phyloP scores from a whole-genome alignment of 30 jellyfish, hydroid and myxozoan species.

The Pseudorhiza aurosa region DNA sequence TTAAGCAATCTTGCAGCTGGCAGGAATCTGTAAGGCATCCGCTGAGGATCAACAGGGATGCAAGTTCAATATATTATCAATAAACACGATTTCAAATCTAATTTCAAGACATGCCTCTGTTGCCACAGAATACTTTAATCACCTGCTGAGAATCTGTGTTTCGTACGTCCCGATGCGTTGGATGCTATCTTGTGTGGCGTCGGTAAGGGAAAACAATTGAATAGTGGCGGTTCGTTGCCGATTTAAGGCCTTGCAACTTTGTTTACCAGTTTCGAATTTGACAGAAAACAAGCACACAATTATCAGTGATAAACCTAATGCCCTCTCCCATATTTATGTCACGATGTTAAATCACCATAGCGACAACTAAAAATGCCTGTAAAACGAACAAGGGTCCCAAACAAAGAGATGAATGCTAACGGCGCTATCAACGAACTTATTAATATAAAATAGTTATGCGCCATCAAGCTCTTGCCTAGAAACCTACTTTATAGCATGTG shows the following conservation, averaged over 20 bases:
- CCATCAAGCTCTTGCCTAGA: constrained; percentile 49
- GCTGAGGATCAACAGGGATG: too few relatives aligned
- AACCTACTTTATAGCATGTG: constrained; percentile 49
- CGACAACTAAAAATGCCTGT: constrained; percentile 50
- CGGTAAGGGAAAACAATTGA: neutral
- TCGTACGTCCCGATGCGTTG: too few relatives aligned
- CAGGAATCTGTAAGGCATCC: too few relatives aligned
- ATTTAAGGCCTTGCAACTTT: neutral
- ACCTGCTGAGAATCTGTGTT: too few relatives aligned
- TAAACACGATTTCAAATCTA: too few relatives aligned
- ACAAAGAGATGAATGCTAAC: constrained; percentile 37
- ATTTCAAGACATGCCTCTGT: too few relatives aligned
- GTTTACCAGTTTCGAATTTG: neutral
- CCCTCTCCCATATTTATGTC: constrained; percentile 23
- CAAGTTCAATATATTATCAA: too few relatives aligned
- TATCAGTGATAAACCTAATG: neutral
- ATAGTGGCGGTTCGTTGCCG: neutral
- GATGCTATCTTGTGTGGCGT: too few relatives aligned
- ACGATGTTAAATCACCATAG: constrained; percentile 20
- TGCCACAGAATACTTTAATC: too few relatives aligned
- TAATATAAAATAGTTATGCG: constrained; percentile 58
- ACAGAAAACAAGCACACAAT: constrained; percentile 11
- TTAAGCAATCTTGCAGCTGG: too few relatives aligned
- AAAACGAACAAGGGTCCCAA: constrained; percentile 52
- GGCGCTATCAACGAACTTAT: constrained; percentile 41